Evolutionary conservation across 1,140 invertebrate genomes (phyloP).

Genomic region (Lasioglossum albipes): DNA sequence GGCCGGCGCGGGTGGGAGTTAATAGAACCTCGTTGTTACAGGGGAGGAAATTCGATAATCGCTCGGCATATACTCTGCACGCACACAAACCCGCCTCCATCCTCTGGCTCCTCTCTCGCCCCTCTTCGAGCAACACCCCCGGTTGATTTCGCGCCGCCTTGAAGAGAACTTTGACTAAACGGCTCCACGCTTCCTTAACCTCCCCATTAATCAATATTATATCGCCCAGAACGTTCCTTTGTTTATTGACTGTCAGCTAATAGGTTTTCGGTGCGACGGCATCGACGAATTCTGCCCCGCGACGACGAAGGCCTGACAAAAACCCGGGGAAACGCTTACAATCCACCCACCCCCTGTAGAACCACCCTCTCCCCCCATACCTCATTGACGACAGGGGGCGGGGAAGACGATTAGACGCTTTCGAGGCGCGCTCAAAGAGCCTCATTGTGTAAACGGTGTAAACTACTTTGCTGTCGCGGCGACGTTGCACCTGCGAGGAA

Average conservation of each 20-base stretch:
- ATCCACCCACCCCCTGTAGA: not conserved
- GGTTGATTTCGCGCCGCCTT: conserved; percentile 65
- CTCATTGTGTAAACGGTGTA: conserved; percentile 63
- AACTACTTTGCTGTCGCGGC: conserved; percentile 59
- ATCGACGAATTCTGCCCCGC: conserved; percentile 54
- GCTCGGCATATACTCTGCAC: conserved; percentile 75
- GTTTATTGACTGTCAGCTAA: conserved; percentile 80
- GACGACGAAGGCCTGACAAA: conserved; percentile 41
- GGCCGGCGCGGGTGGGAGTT: conserved; percentile 77
- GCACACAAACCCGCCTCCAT: conserved; percentile 47
- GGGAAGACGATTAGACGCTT: conserved; percentile 55
- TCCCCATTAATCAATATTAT: conserved; percentile 81
- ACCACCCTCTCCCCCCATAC: not conserved
- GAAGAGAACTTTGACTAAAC: conserved; percentile 80
- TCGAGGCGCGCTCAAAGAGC: conserved; percentile 54
- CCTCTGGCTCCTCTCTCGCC: not conserved
- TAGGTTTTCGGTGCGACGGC: conserved; percentile 74
- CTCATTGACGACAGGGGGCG: not conserved
- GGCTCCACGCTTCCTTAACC: conserved; percentile 80
- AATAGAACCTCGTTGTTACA: conserved; percentile 81
- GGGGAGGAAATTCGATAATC: conserved; percentile 81
- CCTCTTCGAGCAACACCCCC: too few species aligned
- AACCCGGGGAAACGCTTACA: conserved; percentile 40
- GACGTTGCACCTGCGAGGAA: conserved; percentile 53
- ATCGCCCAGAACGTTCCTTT: conserved; percentile 80